These are phyloP conservation scores for Hippocampus zosterae DNA, from an alignment of 2,113 vertebrate species.

Conservation along the genomic window DNA sequence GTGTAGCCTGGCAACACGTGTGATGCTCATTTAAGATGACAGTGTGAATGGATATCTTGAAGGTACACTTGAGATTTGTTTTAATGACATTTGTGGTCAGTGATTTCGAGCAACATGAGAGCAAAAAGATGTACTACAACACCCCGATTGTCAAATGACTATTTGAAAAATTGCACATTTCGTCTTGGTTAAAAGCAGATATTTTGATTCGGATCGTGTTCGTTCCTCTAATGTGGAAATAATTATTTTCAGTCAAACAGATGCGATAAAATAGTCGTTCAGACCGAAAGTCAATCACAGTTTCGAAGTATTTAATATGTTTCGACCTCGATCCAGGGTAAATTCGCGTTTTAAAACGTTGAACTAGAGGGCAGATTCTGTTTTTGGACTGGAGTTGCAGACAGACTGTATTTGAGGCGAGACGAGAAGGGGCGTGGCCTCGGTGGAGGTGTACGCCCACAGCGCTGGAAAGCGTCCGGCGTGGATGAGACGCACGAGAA, in stretches of 20 bases:
- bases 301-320: not conserved
- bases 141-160: not conserved
- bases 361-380: not conserved
- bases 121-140: not conserved
- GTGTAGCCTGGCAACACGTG: too few species aligned
- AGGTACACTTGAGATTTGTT: not conserved
- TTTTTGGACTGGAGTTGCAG: not conserved
- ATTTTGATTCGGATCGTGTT: not conserved
- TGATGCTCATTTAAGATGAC: too few species aligned
- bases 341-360: not conserved
- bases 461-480: conserved; percentile 27
- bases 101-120: not conserved
- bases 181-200: not conserved
- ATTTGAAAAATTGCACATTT: not conserved
- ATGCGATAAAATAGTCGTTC: not conserved
- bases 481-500: conserved; percentile 2
- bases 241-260: not conserved
- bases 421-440: conserved; percentile 42
- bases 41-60: not conserved
- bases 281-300: not conserved
- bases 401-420: not conserved
- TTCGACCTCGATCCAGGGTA: not conserved
- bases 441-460: conserved; percentile 51
- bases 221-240: not conserved
- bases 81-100: not conserved